Evolutionary conservation across 2,113 vertebrate genomes (phyloP), one percentile per base, ranked within the genome.

Genomic region (Ellobius talpinus): DNA sequence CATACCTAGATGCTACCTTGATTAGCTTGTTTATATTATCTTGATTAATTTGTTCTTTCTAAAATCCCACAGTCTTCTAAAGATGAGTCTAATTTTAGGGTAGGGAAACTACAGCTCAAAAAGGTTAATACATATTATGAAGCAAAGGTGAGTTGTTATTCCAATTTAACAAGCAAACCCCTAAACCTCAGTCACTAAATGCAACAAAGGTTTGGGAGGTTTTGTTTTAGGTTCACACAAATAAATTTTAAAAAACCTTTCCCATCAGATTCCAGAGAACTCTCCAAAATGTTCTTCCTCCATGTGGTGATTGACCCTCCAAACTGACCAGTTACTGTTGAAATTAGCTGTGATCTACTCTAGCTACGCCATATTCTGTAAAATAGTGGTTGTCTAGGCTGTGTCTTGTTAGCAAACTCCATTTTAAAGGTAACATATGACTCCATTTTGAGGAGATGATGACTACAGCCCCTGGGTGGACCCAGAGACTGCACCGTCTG

Each of bases 11-110:
- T 96, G 16, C 58, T n/a, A 58, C 29, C 33, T 26, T 90, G 39
- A 7, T 78, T 76, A 33, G 0, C 50, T 87, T 96, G 24, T 13
- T 73, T 16, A 36, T 81, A 55, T 39, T 73, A 74, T 5, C 4
- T 55, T 89, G 2, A 63, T 94, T 89, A 45, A 39, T 85, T 94
- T 66, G 39, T 65, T n/a, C 10, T n/a, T 96, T 92, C 33, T 77
- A 79, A 97, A 94, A 74, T 58, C 3, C 21, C 50, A 72, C 16
- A 45, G 0, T 65, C 70, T 58, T 66, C 4, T 50, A 52, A 31
- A 68, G 2, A 55, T 45, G 87, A 87, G n/a, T 73, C 7, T 33
- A 68, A 3, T 68, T 95, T 84, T 63, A 65, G 23, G 5, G 81
- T n/a, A 61, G 79, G 16, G 74, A 93, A 81, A 82, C 47, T 91